Evolutionary conservation across 2,113 vertebrate species (phyloP), one percentile per base, ranked within the genome.

Genomic region (Deroptyus accipitrinus): DNA sequence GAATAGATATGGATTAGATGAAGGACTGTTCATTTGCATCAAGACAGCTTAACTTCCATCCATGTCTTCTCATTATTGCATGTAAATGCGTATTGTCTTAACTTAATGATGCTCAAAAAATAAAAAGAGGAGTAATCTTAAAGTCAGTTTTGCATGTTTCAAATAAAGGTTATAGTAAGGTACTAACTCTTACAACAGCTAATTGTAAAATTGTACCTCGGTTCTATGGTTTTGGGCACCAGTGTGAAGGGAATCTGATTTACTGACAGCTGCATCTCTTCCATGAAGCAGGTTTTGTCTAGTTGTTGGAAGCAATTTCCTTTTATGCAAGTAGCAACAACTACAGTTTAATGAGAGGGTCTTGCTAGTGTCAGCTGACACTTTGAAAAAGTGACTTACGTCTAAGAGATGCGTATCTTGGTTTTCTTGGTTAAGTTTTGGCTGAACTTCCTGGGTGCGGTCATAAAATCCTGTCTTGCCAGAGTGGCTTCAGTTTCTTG

Each of bases 401-500:
- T n/a, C 42, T 64, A 42, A 11, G 28, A 33, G 42, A 44, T 37
- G 3, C 3, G 11, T 67, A 3, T 13, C 1, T 24, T 27, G 17
- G 2, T 69, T 42, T 79, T 73, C 35, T 10, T 4, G 7, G 28
- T 20, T 37, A 17, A 37, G 22, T 30, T 5, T 37, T 9, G 28
- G 18, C 33, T 51, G 44, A 20, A 28, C 59, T 57, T 37, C 9
- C 10, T 61, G 9, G 27, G 33, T 6, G 9, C 11, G 4, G 8
- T 14, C 10, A 22, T 41, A 54, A 41, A 39, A 35, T 14, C 30
- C 31, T 6, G 8, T 16, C 17, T n/a, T 24, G 17, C 37, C 17
- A 1, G 46, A 46, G 52, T 11, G 0, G 2, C 52, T 22, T 51
- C 2, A 3, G 1, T 18, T 17, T 9, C 48, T 48, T 2, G 30